phyloP scores from a whole-genome alignment of 2,797 vertebrate genomes.

The Odontamblyopus rebecca region DNA sequence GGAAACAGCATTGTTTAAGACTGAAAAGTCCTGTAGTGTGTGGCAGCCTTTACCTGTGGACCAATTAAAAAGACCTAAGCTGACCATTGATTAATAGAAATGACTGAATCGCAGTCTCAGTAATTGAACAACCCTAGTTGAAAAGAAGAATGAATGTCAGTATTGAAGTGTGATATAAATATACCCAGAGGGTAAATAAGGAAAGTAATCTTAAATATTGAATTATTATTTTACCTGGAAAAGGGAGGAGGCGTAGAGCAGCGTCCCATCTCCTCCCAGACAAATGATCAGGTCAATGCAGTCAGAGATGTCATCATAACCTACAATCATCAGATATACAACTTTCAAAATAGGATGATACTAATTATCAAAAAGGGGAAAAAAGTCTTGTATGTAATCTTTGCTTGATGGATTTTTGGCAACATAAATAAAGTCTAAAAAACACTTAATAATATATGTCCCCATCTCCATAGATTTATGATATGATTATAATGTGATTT shows the following conservation, averaged over 20 bases:
- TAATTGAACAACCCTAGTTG: background rate
- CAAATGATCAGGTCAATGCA: slow-evolving; percentile 85
- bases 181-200: background rate
- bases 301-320: slow-evolving; percentile 82
- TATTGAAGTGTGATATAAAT: background rate
- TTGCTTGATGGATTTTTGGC: too few relatives aligned
- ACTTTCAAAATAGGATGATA: background rate
- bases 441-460: background rate
- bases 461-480: background rate
- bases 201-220: background rate
- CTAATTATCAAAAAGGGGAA: too few relatives aligned
- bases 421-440: background rate
- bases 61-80: too few relatives aligned
- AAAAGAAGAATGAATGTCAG: background rate
- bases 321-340: slow-evolving; percentile 47
- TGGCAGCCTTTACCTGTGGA: too few relatives aligned
- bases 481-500: background rate
- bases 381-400: too few relatives aligned
- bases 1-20: too few relatives aligned
- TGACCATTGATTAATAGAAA: background rate
- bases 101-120: too few relatives aligned
- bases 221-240: slow-evolving; percentile 73
- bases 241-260: slow-evolving; percentile 83
- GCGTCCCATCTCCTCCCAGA: slow-evolving; percentile 82
- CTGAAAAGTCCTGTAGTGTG: too few relatives aligned